Evolutionary conservation across 2,888 invertebrate species (phyloP), one percentile per base, ranked within the genome.

Genomic region (Adelognathus sp.): DNA sequence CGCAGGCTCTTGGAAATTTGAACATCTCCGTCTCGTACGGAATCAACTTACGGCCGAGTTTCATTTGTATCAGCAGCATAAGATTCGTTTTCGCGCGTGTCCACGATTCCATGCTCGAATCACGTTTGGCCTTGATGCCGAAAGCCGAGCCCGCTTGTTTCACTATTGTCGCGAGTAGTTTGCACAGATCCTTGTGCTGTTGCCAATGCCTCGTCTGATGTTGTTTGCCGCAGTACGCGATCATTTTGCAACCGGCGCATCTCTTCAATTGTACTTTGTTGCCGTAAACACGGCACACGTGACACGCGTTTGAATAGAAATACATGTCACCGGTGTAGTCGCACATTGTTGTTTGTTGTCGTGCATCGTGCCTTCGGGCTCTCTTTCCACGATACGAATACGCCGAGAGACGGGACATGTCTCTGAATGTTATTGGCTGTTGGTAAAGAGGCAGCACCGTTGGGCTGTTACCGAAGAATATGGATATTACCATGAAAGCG

Each of bases 191-290:
- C 78, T 87, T 90, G 81, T 91, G 91, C 1, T 82, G 82, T 3
- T 82, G 79, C 90, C 90, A 91, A 70, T 91, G 89, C n/a, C 82
- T 72, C 80, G 85, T 89, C 66, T 90, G 90, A 76, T 91, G 91
- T 16, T 88, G 84, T 18, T 82, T 86, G 4, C 86, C 78, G 61
- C 91, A 91, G 72, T 91, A 91, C 24, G 86, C 84, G 50, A 91
- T 90, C 86, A 88, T 88, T 75, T 84, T 86, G 73, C 91, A 91
- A 56, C 82, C 84, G 50, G 87, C 82, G 46, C 91, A 91, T 78
- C 85, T 85, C 79, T 88, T 91, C 41, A 91, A 18, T 16, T 63
- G 52, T 2, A 84, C 81, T 67, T 82, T 82, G 33, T 86, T 81
- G 0, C 86, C 85, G 60, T 82, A 84, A 5, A 72, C 82, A 78